These are phyloP conservation scores for Siniperca chuatsi DNA, from an alignment of 2,113 vertebrate species.

Conservation along the genomic window DNA sequence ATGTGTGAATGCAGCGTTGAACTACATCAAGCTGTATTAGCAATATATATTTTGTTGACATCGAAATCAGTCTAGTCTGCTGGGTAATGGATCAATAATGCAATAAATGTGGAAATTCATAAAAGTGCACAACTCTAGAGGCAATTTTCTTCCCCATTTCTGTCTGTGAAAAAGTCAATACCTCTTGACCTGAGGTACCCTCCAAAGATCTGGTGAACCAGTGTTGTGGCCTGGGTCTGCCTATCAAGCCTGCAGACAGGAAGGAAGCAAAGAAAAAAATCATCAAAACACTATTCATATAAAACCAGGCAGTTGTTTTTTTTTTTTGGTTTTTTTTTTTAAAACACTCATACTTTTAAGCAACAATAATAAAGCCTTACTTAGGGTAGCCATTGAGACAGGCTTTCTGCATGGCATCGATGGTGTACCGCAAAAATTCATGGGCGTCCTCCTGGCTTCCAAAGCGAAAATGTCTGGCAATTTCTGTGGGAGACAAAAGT, in stretches of 20 bases:
- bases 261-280: neutral
- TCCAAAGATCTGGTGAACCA: slow-evolving; percentile 97
- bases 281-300: neutral
- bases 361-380: slow-evolving; percentile 79
- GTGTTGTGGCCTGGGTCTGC: slow-evolving; percentile 93
- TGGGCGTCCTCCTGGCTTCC: slow-evolving; percentile 97
- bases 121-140: neutral
- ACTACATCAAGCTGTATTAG: neutral
- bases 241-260: slow-evolving; percentile 89
- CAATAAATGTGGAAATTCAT: neutral
- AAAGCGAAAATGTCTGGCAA: slow-evolving; percentile 93
- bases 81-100: neutral
- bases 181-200: slow-evolving; percentile 96
- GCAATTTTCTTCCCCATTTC: neutral
- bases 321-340: too few relatives aligned
- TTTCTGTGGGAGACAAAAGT: slow-evolving; percentile 83
- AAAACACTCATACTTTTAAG: neutral
- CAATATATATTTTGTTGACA: neutral
- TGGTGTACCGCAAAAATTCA: slow-evolving; percentile 95
- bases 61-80: neutral
- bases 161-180: slow-evolving; percentile 67
- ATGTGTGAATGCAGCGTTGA: neutral
- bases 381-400: slow-evolving; percentile 92
- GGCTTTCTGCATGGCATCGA: slow-evolving; percentile 98
- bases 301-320: neutral